Evolutionary conservation across 2,113 vertebrate genomes (phyloP).

Genomic region (Polyodon spathula): DNA sequence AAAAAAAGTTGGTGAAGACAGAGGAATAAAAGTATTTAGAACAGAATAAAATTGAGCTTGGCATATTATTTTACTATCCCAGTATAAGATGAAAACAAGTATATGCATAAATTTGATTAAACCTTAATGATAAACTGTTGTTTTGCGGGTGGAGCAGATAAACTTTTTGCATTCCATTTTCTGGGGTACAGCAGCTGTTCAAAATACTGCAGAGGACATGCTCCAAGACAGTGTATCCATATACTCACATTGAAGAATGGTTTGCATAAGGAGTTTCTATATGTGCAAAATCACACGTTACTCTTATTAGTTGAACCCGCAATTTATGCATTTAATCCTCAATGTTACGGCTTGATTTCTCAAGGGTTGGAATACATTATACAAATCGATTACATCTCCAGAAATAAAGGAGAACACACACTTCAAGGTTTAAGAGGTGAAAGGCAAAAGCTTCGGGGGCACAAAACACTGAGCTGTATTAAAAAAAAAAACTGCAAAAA

Average conservation of each 20-base stretch:
- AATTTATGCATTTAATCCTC: background rate
- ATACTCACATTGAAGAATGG: background rate
- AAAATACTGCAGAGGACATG: no score
- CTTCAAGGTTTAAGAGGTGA: background rate
- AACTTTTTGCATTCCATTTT: no score
- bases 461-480: background rate
- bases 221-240: no score
- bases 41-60: background rate
- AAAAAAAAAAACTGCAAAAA: background rate
- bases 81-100: no score
- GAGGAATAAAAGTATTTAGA: constrained; percentile 18
- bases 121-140: no score
- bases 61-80: no score
- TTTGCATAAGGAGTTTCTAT: constrained; percentile 15
- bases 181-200: no score
- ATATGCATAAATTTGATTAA: no score
- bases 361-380: background rate
- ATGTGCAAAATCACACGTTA: background rate
- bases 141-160: no score
- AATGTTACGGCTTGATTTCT: background rate
- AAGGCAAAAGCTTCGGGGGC: background rate
- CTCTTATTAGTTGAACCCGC: background rate
- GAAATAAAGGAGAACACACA: background rate
- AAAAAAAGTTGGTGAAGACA: constrained; percentile 27
- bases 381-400: background rate